Conservation (phyloP, 2,797 vertebrate genomes). For the Florisuga fusca region DNA sequence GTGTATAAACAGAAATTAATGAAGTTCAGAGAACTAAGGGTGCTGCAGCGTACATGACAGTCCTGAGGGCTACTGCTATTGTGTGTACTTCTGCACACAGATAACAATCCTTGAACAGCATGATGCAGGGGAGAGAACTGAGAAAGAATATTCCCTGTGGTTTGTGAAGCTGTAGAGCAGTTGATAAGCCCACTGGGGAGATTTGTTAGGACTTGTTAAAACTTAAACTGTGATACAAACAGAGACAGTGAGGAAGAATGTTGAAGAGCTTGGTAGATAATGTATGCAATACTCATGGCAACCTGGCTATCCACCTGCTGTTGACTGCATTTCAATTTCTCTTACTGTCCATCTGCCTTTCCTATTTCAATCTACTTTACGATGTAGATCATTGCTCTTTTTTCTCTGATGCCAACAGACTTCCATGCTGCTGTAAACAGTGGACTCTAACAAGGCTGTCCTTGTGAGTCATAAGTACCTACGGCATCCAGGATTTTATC, state of each 20-base stretch:
- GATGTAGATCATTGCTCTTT: background rate
- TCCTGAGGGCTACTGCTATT: background rate
- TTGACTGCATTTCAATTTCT: background rate
- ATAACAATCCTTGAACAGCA: background rate
- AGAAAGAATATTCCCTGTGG: background rate
- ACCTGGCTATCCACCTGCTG: background rate
- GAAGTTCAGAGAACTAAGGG: background rate
- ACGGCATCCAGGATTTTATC: background rate
- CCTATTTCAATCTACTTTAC: background rate
- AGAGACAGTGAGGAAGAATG: background rate
- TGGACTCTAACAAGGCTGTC: background rate
- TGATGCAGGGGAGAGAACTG: background rate
- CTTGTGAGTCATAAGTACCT: conserved; percentile 27
- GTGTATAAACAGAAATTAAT: background rate
- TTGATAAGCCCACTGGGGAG: background rate
- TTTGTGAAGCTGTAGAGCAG: background rate
- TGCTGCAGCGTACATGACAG: background rate
- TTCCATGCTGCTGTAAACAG: background rate
- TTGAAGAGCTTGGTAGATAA: background rate
- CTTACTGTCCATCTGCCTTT: background rate
- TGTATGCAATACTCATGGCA: background rate
- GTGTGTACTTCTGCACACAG: background rate
- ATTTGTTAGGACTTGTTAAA: background rate
- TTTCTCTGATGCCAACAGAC: background rate
- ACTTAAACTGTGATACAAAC: background rate